Evolutionary conservation across 53 echinoderm and acorn worm species (phyloP), one percentile per base, ranked within the genome.

Genomic region (Holothuria scabra): DNA sequence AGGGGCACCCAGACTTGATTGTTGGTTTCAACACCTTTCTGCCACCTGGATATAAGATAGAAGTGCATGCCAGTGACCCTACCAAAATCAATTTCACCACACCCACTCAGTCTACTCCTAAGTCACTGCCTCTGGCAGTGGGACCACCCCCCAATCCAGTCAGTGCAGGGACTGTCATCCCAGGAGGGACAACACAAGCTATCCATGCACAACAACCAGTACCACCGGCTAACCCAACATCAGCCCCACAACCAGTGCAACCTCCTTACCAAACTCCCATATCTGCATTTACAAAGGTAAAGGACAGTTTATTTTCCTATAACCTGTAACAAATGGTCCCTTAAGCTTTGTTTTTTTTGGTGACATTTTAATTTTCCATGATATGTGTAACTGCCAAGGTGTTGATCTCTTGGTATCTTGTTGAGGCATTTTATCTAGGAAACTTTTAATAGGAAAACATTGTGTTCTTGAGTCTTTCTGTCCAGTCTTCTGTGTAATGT

Each of bases 11-110:
- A 35, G 99, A 99, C 85, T 85, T 99, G 66, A 99, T 99, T 34
- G 99, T 99, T 19, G 99, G 99, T 28, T 99, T 99, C 88, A 99
- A 99, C 90, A 99, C 99, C 35, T 99, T 99, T 90, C 85, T 99
- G 65, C 99, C 99, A 5, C 99, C 99, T n/a, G 99, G 99, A 13
- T 99, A 99, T 81, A 99, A 99, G 91, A 99, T 99, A 20, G 99
- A 99, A 82, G 99, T 99, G 16, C 94, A 95, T 35, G 99, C 92
- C 60, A 94, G 89, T 66, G 99, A 99, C 81, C 92, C 94, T 6
- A 95, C 94, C 59, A 86, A 95, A 85, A 94, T 99, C 69, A 99
- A 94, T 66, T 94, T 99, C 64, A 99, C 92, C 70, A 95, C 95
- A 46, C 95, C 95, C 22, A 90, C 84, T 18, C 92, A 95, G 64